These are phyloP conservation scores for Propithecus coquereli DNA, from an alignment of 2,113 vertebrate genomes.

Conservation along the genomic window DNA sequence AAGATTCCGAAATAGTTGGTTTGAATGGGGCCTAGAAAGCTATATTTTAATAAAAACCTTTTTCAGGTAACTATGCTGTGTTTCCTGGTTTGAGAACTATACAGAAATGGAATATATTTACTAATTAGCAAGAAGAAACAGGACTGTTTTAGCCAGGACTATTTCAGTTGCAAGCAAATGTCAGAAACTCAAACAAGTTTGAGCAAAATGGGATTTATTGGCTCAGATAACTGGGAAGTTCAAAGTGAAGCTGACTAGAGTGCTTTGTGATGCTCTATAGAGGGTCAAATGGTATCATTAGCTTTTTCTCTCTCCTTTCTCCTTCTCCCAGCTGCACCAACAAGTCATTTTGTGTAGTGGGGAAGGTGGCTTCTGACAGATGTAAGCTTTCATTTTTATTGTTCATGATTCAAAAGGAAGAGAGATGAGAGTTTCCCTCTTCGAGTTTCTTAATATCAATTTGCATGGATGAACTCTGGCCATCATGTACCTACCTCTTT, in stretches of 20 bases:
- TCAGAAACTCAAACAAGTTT: not conserved
- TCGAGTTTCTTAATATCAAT: not conserved
- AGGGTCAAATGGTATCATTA: not conserved
- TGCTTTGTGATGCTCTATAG: not conserved
- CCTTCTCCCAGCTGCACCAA: not conserved
- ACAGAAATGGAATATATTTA: not conserved
- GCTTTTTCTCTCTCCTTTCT: not conserved
- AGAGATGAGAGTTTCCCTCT: not conserved
- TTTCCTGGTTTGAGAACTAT: not conserved
- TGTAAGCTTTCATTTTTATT: constrained; percentile 26
- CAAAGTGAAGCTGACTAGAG: not conserved
- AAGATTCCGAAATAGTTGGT: not conserved
- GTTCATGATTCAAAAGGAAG: constrained; percentile 18
- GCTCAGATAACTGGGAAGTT: not conserved
- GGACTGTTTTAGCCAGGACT: not conserved
- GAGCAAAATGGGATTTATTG: not conserved
- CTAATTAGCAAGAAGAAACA: constrained; percentile 24
- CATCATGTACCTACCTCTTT: not conserved
- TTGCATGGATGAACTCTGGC: not conserved
- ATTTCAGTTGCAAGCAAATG: not conserved
- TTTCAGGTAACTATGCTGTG: not conserved
- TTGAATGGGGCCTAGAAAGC: not conserved
- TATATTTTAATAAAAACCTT: not conserved
- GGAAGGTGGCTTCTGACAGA: not conserved
- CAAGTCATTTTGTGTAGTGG: not conserved